Evolutionary conservation across 1,140 invertebrate genomes (phyloP).

Genomic region (Limonius californicus): DNA sequence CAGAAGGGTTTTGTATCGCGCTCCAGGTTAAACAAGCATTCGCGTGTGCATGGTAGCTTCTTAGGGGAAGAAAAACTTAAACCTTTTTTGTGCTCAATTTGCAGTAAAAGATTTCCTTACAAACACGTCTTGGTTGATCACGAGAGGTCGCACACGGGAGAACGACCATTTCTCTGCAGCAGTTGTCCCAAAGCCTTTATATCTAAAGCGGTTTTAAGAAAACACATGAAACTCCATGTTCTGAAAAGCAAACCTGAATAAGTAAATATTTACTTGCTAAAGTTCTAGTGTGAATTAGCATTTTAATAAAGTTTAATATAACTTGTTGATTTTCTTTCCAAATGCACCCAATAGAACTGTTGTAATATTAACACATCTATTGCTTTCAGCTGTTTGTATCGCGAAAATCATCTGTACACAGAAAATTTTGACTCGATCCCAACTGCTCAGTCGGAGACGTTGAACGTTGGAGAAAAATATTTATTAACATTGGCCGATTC

Average conservation of each 20-base stretch:
- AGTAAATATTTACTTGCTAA: too few relatives aligned
- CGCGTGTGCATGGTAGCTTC: conserved; percentile 21
- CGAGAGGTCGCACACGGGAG: not conserved
- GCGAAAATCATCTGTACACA: not conserved
- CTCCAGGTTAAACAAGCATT: conserved; percentile 51
- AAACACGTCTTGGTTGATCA: too few relatives aligned
- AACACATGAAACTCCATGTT: conserved; percentile 39
- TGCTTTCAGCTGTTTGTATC: not conserved
- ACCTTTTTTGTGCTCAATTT: not conserved
- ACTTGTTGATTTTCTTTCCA: too few relatives aligned
- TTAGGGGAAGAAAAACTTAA: not conserved
- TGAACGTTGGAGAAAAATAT: not conserved
- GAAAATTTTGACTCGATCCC: not conserved
- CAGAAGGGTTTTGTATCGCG: conserved; percentile 54
- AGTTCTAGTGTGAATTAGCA: too few relatives aligned
- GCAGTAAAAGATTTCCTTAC: not conserved
- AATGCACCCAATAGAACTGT: too few relatives aligned
- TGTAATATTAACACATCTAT: not conserved
- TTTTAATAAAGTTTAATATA: not conserved
- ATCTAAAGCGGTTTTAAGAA: conserved; percentile 8
- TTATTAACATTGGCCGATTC: not conserved
- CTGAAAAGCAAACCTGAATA: too few relatives aligned
- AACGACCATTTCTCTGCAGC: not conserved
- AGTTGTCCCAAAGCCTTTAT: conserved; percentile 20
- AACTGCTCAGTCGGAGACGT: not conserved